phyloP scores from a whole-genome alignment of 2,888 invertebrate genomes.

The Drepana falcataria region DNA sequence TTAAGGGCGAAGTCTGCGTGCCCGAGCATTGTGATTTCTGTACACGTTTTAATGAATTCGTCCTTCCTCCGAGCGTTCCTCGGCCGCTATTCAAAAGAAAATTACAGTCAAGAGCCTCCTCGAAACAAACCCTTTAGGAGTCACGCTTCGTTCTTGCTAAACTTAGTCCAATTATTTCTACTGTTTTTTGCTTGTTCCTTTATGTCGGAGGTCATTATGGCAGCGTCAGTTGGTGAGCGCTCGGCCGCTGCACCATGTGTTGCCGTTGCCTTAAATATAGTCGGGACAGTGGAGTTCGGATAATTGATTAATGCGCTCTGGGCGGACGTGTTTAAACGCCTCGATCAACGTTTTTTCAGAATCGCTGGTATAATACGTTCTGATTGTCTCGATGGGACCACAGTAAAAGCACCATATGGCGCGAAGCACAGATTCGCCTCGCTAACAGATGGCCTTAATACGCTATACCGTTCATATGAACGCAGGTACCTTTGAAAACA shows the following conservation, averaged over 20 bases:
- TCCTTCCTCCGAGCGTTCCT: slow-evolving; percentile 58
- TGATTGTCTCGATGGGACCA: slow-evolving; percentile 60
- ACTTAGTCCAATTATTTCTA: slow-evolving; percentile 68
- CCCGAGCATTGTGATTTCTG: slow-evolving; percentile 62
- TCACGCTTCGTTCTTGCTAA: slow-evolving; percentile 69
- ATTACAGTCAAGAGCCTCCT: slow-evolving; percentile 67
- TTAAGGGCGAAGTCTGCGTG: slow-evolving; percentile 48
- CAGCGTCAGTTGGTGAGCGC: slow-evolving; percentile 72
- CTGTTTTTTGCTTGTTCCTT: slow-evolving; percentile 60
- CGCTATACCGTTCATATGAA: slow-evolving; percentile 7
- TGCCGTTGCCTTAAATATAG: slow-evolving; percentile 58
- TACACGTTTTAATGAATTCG: slow-evolving; percentile 70
- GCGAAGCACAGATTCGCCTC: slow-evolving; percentile 52
- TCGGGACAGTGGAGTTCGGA: slow-evolving; percentile 64
- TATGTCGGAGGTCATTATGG: slow-evolving; percentile 60
- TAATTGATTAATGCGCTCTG: slow-evolving; percentile 72
- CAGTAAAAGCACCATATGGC: slow-evolving; percentile 64
- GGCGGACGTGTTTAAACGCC: slow-evolving; percentile 72
- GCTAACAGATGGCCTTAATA: slow-evolving; percentile 41
- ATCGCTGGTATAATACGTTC: slow-evolving; percentile 67
- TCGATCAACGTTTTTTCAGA: slow-evolving; percentile 60
- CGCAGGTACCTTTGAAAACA: slow-evolving; percentile 4
- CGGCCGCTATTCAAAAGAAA: slow-evolving; percentile 68
- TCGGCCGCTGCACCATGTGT: slow-evolving; percentile 61
- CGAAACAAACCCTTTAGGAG: slow-evolving; percentile 70